Conservation (phyloP, 2,113 vertebrate species). For the Cochlearius cochlearius region DNA sequence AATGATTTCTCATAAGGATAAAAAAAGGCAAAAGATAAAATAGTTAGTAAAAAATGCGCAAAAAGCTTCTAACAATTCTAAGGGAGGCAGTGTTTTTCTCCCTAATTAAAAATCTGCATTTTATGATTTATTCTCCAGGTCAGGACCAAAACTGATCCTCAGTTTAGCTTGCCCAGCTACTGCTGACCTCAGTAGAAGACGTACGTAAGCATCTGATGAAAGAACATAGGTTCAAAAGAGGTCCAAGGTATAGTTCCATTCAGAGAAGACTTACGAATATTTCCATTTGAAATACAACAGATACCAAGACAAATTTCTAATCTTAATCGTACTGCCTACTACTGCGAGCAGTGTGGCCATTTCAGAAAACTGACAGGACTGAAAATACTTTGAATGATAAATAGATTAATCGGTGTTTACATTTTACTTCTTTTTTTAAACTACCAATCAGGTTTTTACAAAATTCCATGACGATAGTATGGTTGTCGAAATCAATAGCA, state of each 20-base stretch:
- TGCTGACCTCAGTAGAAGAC: not conserved
- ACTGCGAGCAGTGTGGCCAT: constrained; percentile 31
- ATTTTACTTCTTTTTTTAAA: constrained; percentile 64
- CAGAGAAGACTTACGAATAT: constrained; percentile 26
- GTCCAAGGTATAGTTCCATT: not conserved
- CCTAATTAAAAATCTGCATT: constrained; percentile 3
- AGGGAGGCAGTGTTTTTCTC: not conserved
- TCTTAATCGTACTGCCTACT: constrained; percentile 9
- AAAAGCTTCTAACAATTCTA: constrained; percentile 10
- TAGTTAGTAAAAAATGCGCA: not conserved
- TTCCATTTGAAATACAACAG: constrained; percentile 8
- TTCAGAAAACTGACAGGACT: constrained; percentile 42
- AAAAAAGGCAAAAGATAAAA: not conserved
- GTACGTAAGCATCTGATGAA: not conserved
- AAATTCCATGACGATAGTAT: constrained; percentile 38
- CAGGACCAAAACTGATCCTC: not conserved
- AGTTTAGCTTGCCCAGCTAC: constrained; percentile 16
- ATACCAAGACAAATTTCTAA: constrained; percentile 1
- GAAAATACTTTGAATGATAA: constrained; percentile 43
- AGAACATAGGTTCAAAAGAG: not conserved
- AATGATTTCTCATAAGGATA: not conserved
- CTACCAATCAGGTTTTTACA: constrained; percentile 56
- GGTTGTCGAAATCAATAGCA: constrained; percentile 46
- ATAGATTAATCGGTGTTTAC: constrained; percentile 72
- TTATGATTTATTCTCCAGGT: not conserved